These are phyloP conservation scores for Conus canariensis DNA, from an alignment of 2,888 invertebrate genomes.

Conservation along the genomic window DNA sequence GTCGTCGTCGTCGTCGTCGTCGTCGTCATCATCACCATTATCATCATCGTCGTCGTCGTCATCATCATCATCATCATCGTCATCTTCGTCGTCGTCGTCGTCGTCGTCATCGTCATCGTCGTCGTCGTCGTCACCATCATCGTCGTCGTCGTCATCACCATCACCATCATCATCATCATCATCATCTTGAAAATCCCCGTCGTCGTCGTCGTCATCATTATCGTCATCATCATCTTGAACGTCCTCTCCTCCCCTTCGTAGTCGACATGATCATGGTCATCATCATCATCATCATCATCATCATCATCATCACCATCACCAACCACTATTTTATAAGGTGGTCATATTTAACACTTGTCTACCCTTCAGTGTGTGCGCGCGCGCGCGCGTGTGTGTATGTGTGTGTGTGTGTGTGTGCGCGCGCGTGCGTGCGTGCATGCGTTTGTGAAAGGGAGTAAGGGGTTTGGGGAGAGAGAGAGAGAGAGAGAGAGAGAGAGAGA, in stretches of 20 bases:
- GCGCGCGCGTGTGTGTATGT: no score
- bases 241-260: background rate
- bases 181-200: background rate
- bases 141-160: background rate
- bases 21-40: background rate
- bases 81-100: no score
- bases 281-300: constrained; percentile 8
- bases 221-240: background rate
- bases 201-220: background rate
- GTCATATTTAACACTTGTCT: no score
- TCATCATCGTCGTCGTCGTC: no score
- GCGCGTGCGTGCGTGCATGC: no score
- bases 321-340: background rate
- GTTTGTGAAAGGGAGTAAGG: no score
- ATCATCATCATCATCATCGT: background rate
- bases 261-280: background rate
- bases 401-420: no score
- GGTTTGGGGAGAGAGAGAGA: no score
- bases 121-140: background rate
- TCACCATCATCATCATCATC: constrained; percentile 16
- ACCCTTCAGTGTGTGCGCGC: no score
- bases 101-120: background rate
- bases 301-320: background rate
- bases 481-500: no score
- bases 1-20: background rate